These are phyloP conservation scores for Andricus curvator DNA, from an alignment of 2,888 invertebrate genomes.

Conservation along the genomic window DNA sequence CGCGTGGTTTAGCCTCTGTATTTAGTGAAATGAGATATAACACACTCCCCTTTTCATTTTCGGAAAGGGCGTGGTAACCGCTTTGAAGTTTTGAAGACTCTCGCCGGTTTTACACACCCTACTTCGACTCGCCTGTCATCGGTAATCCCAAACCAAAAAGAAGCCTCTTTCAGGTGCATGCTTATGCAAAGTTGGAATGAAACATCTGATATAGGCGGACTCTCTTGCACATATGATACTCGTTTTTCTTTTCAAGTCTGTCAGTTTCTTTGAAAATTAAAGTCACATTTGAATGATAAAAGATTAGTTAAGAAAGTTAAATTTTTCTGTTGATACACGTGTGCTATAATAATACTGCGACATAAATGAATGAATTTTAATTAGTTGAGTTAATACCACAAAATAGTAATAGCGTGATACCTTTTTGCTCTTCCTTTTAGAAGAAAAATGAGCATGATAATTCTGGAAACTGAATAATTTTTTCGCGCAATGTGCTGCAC, in stretches of 20 bases:
- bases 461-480: constrained; percentile 42
- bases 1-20: neutral
- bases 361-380: neutral
- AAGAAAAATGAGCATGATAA: constrained; percentile 40
- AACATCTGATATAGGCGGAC: neutral
- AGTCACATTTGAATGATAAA: neutral
- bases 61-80: neutral
- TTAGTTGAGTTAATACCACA: neutral
- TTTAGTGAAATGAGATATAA: constrained; percentile 7
- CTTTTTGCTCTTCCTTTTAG: neutral
- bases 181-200: neutral
- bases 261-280: constrained; percentile 7
- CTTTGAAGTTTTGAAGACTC: constrained; percentile 22
- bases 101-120: constrained; percentile 4
- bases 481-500: constrained; percentile 25
- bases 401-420: neutral
- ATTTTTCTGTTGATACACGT: no score
- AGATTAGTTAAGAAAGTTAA: neutral
- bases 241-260: constrained; percentile 6
- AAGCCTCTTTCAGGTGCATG: constrained; percentile 27
- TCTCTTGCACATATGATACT: constrained; percentile 15
- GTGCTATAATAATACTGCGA: no score
- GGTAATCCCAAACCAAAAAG: constrained; percentile 23
- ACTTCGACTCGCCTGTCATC: constrained; percentile 21
- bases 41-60: neutral